Base-by-base conservation (phyloP, 1,140 invertebrate genomes). In the Psilanteris sp. region DNA sequence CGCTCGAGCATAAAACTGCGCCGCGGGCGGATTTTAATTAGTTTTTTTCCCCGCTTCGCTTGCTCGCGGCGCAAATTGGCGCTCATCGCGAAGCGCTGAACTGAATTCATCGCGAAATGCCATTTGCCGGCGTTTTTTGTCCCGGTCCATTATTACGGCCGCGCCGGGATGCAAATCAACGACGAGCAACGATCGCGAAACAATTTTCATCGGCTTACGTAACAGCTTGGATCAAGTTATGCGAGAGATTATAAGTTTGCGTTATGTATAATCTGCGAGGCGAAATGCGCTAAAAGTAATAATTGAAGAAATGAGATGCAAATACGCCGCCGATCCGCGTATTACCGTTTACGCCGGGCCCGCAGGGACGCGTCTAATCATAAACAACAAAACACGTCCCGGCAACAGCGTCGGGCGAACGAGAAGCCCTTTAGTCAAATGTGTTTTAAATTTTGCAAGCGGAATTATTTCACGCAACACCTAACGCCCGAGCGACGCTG, bases 231-330 rank as follows among this genome's bases (percentile, higher is more conserved):
- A 64, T 48, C 48, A 62, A 62, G 68, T 48, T 72, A 72, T 31
- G 57, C 27, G 41, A 64, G 62, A 55, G 36, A 62, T 62, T 57
- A 46, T 57, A 62, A 72, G 59, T 64, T 66, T 57, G 61, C 48
- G 59, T 59, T 66, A 59, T 54, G 46, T 66, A 66, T 59, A 66
- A 59, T 59, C 15, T 59, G 36, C 22, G n/a, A 9, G 31, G 46
- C 27, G 37, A 59, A 61, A 52, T 18, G 27, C 34, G 27, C 11
- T 74, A 74, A 74, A 66, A 67, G 52, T 68, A 67, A 67, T 72
- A 72, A 77, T 61, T 59, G 66, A 57, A 77, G 67, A 62, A 77
- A 77, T 62, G 61, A 62, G 74, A 77, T 71, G 74, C 74, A 77
- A 72, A 77, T 77, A 67, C 31, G 2, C 18, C 41, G 44, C 61